These are phyloP conservation scores for Bugula neritina DNA, from an alignment of 2,888 invertebrate species.

Conservation along the genomic window DNA sequence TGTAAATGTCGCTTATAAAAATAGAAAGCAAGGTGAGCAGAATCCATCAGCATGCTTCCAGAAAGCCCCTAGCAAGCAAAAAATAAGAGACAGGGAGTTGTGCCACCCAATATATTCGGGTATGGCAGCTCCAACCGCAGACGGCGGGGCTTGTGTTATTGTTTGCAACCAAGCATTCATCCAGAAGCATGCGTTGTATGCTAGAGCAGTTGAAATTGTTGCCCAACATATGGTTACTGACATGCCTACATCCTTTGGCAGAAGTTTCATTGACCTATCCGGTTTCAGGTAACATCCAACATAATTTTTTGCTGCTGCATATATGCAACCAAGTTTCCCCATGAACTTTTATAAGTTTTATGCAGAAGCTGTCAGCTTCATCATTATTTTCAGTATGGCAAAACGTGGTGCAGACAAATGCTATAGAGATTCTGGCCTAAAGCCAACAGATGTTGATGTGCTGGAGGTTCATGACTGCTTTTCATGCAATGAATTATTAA, in stretches of 20 bases:
- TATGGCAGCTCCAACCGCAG: conserved; percentile 38
- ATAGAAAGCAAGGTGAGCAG: conserved; percentile 41
- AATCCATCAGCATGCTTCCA: conserved; percentile 42
- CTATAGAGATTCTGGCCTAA: conserved; percentile 29
- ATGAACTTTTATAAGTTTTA: no score
- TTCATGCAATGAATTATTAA: conserved; percentile 33
- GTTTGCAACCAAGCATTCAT: conserved; percentile 31
- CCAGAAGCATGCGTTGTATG: conserved; percentile 10
- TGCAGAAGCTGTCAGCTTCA: no score
- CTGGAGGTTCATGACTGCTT: conserved; percentile 37
- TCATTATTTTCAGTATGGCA: conserved; percentile 30
- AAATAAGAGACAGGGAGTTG: conserved; percentile 35
- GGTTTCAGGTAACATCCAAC: conserved; percentile 27
- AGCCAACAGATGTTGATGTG: conserved; percentile 37
- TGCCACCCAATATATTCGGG: conserved; percentile 45
- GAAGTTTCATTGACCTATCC: conserved; percentile 29
- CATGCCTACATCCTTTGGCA: conserved; percentile 30
- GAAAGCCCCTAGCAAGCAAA: conserved; percentile 33
- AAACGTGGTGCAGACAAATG: conserved; percentile 29
- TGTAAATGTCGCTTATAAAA: conserved; percentile 42
- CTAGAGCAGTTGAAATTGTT: conserved; percentile 30
- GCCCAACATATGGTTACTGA: conserved; percentile 32
- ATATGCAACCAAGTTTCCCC: no score
- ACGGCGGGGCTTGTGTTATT: conserved; percentile 32
- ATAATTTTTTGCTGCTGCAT: no score